Evolutionary conservation across 2,888 invertebrate species (phyloP).

Genomic region (Dryococelus australis): DNA sequence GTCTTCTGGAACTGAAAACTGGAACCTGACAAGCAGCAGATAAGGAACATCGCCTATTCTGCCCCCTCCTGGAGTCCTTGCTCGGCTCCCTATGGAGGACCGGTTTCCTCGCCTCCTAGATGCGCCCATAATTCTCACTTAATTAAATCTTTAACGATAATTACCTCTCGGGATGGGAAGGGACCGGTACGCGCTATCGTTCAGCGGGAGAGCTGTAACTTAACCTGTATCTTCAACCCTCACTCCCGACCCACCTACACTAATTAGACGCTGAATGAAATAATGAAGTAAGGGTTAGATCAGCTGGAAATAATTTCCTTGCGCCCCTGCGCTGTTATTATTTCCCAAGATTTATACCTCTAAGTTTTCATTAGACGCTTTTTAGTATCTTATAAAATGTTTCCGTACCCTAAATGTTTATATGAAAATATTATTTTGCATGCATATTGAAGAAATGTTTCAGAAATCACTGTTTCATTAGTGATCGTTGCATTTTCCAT

Average conservation of each 20-base stretch:
- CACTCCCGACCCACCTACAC: background rate
- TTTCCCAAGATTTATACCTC: background rate
- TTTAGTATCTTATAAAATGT: no score
- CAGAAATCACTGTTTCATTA: no score
- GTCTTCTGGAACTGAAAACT: no score
- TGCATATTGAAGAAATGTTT: no score
- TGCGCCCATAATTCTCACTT: constrained; percentile 40
- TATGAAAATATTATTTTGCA: no score
- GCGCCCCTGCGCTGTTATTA: background rate
- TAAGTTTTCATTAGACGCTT: background rate
- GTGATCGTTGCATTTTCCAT: no score
- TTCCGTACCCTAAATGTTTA: no score
- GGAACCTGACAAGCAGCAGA: background rate
- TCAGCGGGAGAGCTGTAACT: background rate
- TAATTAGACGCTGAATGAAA: constrained; percentile 16
- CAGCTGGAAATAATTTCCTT: background rate
- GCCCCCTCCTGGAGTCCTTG: background rate
- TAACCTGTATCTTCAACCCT: background rate
- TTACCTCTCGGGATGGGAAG: constrained; percentile 28
- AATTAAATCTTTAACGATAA: constrained; percentile 41
- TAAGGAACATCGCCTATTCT: background rate
- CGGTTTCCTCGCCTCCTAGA: background rate
- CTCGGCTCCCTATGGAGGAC: background rate
- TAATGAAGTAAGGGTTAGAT: background rate
- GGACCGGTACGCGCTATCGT: background rate